phyloP scores from a whole-genome alignment of 2,113 vertebrate genomes.

The Tympanuchus pallidicinctus region DNA sequence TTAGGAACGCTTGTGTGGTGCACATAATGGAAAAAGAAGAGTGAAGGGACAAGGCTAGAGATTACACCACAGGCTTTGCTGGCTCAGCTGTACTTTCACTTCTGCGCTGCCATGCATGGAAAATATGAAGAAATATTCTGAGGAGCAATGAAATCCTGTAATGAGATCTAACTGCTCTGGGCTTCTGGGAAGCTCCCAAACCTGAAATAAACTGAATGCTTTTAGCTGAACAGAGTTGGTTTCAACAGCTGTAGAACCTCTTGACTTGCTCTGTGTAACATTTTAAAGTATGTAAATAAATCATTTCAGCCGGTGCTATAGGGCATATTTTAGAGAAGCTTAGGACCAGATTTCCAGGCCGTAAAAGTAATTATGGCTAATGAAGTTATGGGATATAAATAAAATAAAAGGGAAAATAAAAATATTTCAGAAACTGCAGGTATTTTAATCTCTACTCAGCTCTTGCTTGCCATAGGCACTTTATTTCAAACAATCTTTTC shows the following conservation, averaged over 20 bases:
- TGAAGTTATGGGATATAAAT: background rate
- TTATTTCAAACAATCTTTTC: background rate
- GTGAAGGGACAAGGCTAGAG: slow-evolving; percentile 42
- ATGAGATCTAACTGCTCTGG: background rate
- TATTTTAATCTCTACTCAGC: background rate
- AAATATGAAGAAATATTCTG: slow-evolving; percentile 66
- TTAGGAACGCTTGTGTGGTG: slow-evolving; percentile 67
- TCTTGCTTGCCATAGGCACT: background rate
- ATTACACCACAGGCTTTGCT: slow-evolving; percentile 61
- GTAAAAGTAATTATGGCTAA: background rate
- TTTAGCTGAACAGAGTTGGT: background rate
- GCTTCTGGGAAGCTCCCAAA: background rate
- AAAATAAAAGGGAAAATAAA: too few species aligned
- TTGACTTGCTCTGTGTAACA: background rate
- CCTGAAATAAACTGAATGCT: background rate
- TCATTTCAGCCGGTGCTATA: background rate
- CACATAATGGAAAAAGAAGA: slow-evolving; percentile 80
- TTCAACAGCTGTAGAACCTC: background rate
- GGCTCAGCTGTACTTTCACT: slow-evolving; percentile 70
- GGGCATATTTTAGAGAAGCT: background rate
- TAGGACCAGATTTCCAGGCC: background rate
- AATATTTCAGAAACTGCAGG: background rate
- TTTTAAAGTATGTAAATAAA: background rate
- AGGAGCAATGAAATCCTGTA: background rate
- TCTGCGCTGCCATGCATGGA: slow-evolving; percentile 64